Conservation (phyloP, 1,140 invertebrate species). For the Ganaspis sp. region DNA sequence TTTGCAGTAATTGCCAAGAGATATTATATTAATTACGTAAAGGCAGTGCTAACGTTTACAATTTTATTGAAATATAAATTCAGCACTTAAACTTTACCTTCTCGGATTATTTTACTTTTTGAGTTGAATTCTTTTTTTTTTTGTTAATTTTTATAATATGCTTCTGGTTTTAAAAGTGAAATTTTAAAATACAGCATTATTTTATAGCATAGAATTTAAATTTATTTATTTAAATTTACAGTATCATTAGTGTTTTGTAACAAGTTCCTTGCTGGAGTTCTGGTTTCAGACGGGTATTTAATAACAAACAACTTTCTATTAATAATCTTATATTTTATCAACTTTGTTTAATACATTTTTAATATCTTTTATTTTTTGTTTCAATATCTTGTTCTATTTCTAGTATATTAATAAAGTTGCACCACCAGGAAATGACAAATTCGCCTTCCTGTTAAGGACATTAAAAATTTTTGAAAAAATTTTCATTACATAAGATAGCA, state of each 20-base stretch:
- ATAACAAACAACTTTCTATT: constrained; percentile 5
- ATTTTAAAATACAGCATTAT: too few relatives aligned
- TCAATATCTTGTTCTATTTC: neutral
- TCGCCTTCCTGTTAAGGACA: neutral
- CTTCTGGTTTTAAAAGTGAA: too few relatives aligned
- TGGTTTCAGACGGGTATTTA: neutral
- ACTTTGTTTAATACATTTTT: neutral
- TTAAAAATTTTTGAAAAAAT: neutral
- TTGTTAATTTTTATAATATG: too few relatives aligned
- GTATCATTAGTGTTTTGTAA: neutral
- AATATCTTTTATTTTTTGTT: neutral
- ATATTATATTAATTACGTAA: neutral
- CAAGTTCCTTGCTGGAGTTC: neutral
- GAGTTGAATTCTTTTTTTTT: too few relatives aligned
- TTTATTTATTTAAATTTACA: too few relatives aligned
- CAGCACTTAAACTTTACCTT: too few relatives aligned
- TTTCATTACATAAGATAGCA: neutral
- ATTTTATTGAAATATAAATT: neutral
- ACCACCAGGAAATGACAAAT: constrained; percentile 2
- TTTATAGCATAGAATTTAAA: too few relatives aligned
- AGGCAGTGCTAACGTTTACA: neutral
- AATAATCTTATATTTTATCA: neutral
- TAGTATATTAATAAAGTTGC: constrained; percentile 1
- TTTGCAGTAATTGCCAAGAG: neutral
- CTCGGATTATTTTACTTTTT: too few relatives aligned